These are phyloP conservation scores for Oncorhynchus nerka DNA, from an alignment of 2,113 vertebrate species.

Conservation along the genomic window DNA sequence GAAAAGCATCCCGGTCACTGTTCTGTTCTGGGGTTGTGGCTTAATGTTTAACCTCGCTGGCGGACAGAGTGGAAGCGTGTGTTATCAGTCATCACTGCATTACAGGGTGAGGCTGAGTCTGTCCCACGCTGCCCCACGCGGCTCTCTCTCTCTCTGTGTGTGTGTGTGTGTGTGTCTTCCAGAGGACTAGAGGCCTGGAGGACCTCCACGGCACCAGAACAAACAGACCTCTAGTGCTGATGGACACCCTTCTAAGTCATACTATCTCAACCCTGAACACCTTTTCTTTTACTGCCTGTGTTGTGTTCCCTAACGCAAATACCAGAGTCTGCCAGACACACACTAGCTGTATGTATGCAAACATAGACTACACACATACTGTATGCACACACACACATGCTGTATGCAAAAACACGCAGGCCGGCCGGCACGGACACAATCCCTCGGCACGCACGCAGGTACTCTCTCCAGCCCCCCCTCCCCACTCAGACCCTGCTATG, in stretches of 20 bases:
- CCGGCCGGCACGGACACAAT: too few relatives aligned
- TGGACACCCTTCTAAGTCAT: background rate
- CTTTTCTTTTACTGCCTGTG: background rate
- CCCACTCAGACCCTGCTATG: conserved; percentile 75
- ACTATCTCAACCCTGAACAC: background rate
- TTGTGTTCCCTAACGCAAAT: background rate
- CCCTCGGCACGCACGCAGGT: too few relatives aligned
- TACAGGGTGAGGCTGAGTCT: conserved; percentile 55
- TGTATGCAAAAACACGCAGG: too few relatives aligned
- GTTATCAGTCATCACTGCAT: conserved; percentile 86
- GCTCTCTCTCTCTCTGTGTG: too few relatives aligned
- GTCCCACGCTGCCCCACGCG: too few relatives aligned
- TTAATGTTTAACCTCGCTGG: conserved; percentile 93
- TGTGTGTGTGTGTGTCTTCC: conserved; percentile 51
- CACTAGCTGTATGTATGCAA: background rate
- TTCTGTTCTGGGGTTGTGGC: conserved; percentile 61
- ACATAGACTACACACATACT: conserved; percentile 31
- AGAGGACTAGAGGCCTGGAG: too few relatives aligned
- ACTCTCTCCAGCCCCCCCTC: conserved; percentile 72
- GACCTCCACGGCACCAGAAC: conserved; percentile 53
- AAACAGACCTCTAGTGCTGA: conserved; percentile 68
- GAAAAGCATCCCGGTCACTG: conserved; percentile 52
- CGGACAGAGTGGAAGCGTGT: conserved; percentile 76
- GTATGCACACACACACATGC: conserved; percentile 30
- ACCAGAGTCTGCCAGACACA: conserved; percentile 38